A percentile compares a stretch with the other conserved stretches of the same genome.
Conservation (phyloP, 35 echinoderm and acorn worm species). For the Patiria miniata region DNA sequence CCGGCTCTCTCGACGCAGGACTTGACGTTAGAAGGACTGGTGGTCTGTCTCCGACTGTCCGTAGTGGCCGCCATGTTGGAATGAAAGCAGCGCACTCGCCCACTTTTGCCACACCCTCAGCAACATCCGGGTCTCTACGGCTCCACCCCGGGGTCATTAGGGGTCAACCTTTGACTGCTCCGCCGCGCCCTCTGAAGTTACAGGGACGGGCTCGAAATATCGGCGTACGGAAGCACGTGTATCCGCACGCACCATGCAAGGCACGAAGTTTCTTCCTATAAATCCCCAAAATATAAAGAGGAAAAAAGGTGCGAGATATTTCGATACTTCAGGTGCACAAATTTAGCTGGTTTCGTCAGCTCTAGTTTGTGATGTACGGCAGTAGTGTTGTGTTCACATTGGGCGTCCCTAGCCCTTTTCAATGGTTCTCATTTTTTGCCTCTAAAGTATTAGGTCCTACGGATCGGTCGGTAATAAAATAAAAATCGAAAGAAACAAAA, state of each 20-base stretch:
- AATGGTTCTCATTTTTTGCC: too few species aligned
- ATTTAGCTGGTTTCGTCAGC: too few species aligned
- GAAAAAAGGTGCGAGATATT: too few species aligned
- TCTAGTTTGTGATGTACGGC: too few species aligned
- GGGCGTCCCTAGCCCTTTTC: too few species aligned
- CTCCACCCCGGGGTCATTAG: conserved; percentile 55
- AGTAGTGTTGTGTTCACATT: too few species aligned
- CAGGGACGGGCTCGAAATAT: conserved; percentile 13
- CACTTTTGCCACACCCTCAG: conserved; percentile 48
- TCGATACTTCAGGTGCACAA: too few species aligned
- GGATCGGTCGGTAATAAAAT: too few species aligned
- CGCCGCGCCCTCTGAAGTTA: conserved; percentile 37
- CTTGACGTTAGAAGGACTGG: conserved; percentile 43
- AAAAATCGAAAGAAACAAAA: too few species aligned
- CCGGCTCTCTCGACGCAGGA: conserved; percentile 12
- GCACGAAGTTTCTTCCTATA: too few species aligned
- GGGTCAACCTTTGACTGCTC: background rate
- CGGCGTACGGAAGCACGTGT: background rate
- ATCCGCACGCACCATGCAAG: background rate
- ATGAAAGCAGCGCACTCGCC: conserved; percentile 39
- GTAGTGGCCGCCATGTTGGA: conserved; percentile 31
- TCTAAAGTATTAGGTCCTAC: too few species aligned
- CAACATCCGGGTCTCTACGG: conserved; percentile 54
- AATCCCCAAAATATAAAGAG: too few species aligned
- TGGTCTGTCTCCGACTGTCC: conserved; percentile 34